Conservation (phyloP, 2,113 vertebrate genomes). For the Ammodytes marinus region DNA sequence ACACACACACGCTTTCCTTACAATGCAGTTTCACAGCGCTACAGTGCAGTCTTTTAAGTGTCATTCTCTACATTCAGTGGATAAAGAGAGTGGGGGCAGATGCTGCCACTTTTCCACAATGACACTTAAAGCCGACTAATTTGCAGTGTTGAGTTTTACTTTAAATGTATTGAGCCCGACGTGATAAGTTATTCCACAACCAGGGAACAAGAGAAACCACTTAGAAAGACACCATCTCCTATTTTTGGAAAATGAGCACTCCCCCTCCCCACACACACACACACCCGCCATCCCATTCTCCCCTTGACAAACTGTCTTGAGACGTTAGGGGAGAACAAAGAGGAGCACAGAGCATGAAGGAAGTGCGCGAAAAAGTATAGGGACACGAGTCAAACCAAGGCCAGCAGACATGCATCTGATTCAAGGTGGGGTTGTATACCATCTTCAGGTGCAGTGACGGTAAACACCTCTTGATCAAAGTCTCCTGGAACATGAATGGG, state of each 20-base stretch:
- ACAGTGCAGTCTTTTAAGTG: conserved; percentile 35
- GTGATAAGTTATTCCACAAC: conserved; percentile 70
- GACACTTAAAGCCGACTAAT: conserved; percentile 52
- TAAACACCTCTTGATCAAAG: conserved; percentile 10
- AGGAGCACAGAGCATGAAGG: conserved; percentile 27
- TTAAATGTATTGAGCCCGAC: conserved; percentile 56
- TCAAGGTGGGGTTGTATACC: not conserved
- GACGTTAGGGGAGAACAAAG: conserved; percentile 46
- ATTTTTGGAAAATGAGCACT: conserved; percentile 68
- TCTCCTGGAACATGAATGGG: not conserved
- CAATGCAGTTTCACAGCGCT: not conserved
- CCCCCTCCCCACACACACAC: conserved; percentile 3
- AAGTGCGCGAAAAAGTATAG: conserved; percentile 6
- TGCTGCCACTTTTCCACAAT: conserved; percentile 26
- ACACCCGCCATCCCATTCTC: conserved; percentile 16
- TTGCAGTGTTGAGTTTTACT: conserved; percentile 53
- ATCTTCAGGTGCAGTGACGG: conserved; percentile 1
- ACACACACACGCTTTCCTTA: conserved; percentile 21
- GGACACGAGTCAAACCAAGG: conserved; percentile 20
- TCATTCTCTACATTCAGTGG: conserved; percentile 45
- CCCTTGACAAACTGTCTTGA: conserved; percentile 52
- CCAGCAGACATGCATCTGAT: conserved; percentile 20
- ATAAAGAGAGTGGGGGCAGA: conserved; percentile 26
- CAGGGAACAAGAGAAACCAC: conserved; percentile 78
- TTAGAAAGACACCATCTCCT: conserved; percentile 70